Conservation (phyloP, 2,797 vertebrate species). For the Esox lucius region DNA sequence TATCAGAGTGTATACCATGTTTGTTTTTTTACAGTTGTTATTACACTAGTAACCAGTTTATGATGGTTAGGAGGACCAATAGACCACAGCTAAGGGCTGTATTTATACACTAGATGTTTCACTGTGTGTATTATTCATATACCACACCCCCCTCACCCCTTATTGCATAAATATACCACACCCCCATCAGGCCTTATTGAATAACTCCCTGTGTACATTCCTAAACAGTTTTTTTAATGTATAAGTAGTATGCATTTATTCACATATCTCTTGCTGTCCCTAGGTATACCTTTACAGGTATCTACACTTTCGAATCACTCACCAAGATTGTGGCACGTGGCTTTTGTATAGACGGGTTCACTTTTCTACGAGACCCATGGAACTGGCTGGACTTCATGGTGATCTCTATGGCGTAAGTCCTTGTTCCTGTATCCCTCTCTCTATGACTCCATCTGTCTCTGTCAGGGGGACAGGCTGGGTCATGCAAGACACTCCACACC, state of each 20-base stretch:
- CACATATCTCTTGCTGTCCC: neutral
- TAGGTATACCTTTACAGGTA: conserved; percentile 98
- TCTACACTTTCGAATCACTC: conserved; percentile 98
- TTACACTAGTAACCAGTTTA: no score
- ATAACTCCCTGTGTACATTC: neutral
- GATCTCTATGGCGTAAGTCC: conserved; percentile 99
- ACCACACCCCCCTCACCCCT: no score
- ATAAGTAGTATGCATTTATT: neutral
- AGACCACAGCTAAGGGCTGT: no score
- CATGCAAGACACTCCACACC: neutral
- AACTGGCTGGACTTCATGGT: conserved; percentile 99
- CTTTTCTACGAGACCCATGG: conserved; percentile 96
- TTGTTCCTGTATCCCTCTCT: neutral
- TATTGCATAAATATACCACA: no score
- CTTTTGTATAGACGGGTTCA: conserved; percentile 95
- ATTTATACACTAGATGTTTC: no score
- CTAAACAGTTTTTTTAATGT: neutral
- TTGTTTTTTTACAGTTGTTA: no score
- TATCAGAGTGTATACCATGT: no score
- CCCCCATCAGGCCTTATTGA: no score
- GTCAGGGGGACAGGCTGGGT: neutral
- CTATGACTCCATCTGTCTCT: neutral
- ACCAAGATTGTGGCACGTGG: conserved; percentile 98
- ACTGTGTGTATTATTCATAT: no score
- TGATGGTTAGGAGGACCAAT: no score